These are phyloP conservation scores for Chelidonichthys spinosus DNA, from an alignment of 2,797 vertebrate species.

Conservation along the genomic window DNA sequence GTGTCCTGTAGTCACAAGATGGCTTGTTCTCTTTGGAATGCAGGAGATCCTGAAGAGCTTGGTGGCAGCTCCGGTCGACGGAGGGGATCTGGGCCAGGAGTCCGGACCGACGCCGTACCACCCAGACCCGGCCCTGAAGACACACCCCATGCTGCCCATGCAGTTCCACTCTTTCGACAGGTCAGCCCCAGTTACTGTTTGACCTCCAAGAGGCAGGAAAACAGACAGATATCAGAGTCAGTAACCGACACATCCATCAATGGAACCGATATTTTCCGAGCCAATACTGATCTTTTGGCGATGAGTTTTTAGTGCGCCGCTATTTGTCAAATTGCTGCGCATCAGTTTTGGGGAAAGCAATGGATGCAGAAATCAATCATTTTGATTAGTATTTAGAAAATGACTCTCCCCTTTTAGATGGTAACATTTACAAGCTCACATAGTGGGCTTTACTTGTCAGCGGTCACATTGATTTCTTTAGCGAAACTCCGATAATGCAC, in stretches of 20 bases:
- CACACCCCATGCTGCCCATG: conserved; percentile 97
- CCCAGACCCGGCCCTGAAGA: conserved; percentile 95
- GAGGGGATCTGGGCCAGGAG: conserved; percentile 92
- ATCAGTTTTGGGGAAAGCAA: conserved; percentile 17
- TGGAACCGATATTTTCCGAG: neutral
- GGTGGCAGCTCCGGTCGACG: conserved; percentile 95
- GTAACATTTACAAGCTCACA: conserved; percentile 14
- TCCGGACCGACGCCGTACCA: conserved; percentile 89
- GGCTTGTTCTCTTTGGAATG: conserved; percentile 5
- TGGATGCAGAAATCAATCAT: neutral
- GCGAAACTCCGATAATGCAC: conserved; percentile 3
- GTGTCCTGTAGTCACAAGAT: conserved; percentile 19
- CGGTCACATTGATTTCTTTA: conserved; percentile 17
- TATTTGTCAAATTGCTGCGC: conserved; percentile 18
- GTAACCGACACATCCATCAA: conserved; percentile 3
- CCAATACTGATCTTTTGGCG: neutral
- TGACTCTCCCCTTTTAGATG: neutral
- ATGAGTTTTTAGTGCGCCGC: neutral
- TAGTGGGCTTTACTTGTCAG: conserved; percentile 18
- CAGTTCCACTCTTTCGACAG: conserved; percentile 99
- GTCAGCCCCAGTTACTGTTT: conserved; percentile 68
- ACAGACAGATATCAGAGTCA: conserved; percentile 7
- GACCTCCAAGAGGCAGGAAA: conserved; percentile 8
- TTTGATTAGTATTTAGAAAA: conserved; percentile 15
- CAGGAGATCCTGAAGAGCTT: conserved; percentile 97